Evolutionary conservation across 2,797 vertebrate genomes (phyloP).

Genomic region (Hirundo rustica): DNA sequence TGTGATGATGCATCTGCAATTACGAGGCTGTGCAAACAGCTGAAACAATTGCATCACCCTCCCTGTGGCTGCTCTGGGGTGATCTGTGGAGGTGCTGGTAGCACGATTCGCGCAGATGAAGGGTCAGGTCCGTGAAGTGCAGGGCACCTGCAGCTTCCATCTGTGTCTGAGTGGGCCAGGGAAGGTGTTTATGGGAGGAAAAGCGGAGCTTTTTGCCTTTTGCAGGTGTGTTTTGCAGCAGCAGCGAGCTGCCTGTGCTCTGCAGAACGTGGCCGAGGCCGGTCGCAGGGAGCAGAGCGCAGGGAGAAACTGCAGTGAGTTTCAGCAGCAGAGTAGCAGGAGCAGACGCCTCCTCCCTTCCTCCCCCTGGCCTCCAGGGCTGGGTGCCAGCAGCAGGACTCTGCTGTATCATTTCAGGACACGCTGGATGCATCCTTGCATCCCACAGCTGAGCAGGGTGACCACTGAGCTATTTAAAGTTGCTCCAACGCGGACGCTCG

Average conservation of each 20-base stretch:
- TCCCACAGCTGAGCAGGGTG: conserved; percentile 43
- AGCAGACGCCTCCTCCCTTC: neutral
- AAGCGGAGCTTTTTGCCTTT: neutral
- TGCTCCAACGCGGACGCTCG: neutral
- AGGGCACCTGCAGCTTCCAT: neutral
- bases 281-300: neutral
- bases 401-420: conserved; percentile 17
- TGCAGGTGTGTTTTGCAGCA: neutral
- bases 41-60: conserved; percentile 9
- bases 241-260: neutral
- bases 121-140: neutral
- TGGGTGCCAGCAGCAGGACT: neutral
- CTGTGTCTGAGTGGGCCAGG: neutral
- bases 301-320: neutral
- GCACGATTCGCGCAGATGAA: neutral
- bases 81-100: neutral
- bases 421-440: conserved; percentile 11
- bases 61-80: neutral
- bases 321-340: neutral
- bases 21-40: neutral
- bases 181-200: neutral
- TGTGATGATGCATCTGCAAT: conserved; percentile 4
- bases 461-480: conserved; percentile 67
- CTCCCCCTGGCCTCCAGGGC: neutral
- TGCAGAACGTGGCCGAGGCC: neutral